Evolutionary conservation across 1,140 invertebrate genomes (phyloP).

Genomic region (Temnothorax nylanderi): DNA sequence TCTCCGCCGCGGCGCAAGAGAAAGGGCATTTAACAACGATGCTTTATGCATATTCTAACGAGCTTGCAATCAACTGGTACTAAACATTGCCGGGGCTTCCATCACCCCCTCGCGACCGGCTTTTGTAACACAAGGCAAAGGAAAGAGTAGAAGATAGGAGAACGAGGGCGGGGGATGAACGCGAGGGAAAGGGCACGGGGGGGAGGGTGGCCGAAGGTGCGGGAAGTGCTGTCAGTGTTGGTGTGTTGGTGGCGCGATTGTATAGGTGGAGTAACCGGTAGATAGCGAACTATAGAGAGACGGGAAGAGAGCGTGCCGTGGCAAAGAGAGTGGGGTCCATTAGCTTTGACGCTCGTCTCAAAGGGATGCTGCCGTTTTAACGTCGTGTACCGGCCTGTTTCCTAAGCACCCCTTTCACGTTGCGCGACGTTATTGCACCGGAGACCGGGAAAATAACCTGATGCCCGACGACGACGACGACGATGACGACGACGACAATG

Average conservation of each 20-base stretch:
- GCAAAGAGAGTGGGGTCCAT: conserved; percentile 76
- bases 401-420: conserved; percentile 80
- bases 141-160: conserved; percentile 27
- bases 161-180: background rate
- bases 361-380: conserved; percentile 80
- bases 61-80: conserved; percentile 76
- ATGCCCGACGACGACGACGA: conserved; percentile 32
- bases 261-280: conserved; percentile 43
- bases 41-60: conserved; percentile 75
- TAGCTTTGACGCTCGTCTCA: conserved; percentile 82
- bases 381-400: conserved; percentile 80
- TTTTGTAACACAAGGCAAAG: conserved; percentile 49
- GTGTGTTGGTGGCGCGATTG: conserved; percentile 26
- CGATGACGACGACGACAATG: conserved; percentile 20
- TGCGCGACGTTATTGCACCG: conserved; percentile 75
- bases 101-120: conserved; percentile 50
- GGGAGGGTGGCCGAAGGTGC: conserved; percentile 51
- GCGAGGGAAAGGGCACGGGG: conserved; percentile 38
- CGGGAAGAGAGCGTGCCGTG: conserved; percentile 56
- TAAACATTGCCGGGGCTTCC: conserved; percentile 73
- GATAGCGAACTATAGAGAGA: conserved; percentile 42
- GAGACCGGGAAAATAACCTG: conserved; percentile 72
- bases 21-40: conserved; percentile 72
- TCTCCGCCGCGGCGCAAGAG: conserved; percentile 50
- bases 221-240: conserved; percentile 45